phyloP scores from a whole-genome alignment of 2,888 invertebrate species.

The Chrysodeixis includens region DNA sequence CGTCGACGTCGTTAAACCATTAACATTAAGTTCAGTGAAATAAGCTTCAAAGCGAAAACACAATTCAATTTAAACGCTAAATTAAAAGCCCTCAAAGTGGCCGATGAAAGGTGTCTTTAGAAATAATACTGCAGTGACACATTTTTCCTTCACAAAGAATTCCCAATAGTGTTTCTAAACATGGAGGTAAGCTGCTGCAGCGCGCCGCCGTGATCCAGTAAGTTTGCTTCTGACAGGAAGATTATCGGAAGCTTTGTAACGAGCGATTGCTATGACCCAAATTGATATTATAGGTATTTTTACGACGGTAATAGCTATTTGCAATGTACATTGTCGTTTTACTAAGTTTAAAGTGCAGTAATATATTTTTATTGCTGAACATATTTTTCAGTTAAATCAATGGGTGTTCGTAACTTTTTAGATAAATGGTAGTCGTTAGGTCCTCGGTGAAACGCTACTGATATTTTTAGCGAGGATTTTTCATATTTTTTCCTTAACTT shows the following conservation, averaged over 20 bases:
- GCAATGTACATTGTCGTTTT: constrained; percentile 5
- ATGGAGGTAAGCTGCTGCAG: constrained; percentile 62
- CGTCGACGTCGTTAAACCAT: background rate
- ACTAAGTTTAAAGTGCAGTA: constrained; percentile 3
- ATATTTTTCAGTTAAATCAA: background rate
- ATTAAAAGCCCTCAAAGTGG: constrained; percentile 3
- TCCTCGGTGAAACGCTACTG: background rate
- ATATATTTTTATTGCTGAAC: constrained; percentile 3
- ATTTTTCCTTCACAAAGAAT: constrained; percentile 39
- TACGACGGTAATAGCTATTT: constrained; percentile 11
- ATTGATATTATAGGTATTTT: constrained; percentile 50
- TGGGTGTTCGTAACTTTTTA: background rate
- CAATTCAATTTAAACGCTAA: constrained; percentile 2
- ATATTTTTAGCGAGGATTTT: background rate
- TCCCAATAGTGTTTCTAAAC: constrained; percentile 50
- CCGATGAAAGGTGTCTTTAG: constrained; percentile 17
- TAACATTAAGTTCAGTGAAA: background rate
- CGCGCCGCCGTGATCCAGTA: constrained; percentile 63
- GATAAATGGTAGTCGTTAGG: background rate
- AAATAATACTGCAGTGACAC: constrained; percentile 21
- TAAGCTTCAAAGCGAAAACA: constrained; percentile 1
- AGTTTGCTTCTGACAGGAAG: constrained; percentile 79
- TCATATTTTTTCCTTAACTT: background rate
- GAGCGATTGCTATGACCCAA: constrained; percentile 72
- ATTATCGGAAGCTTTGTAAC: constrained; percentile 78